Conservation (phyloP, 2,888 invertebrate genomes). For the Autographa pulchrina region DNA sequence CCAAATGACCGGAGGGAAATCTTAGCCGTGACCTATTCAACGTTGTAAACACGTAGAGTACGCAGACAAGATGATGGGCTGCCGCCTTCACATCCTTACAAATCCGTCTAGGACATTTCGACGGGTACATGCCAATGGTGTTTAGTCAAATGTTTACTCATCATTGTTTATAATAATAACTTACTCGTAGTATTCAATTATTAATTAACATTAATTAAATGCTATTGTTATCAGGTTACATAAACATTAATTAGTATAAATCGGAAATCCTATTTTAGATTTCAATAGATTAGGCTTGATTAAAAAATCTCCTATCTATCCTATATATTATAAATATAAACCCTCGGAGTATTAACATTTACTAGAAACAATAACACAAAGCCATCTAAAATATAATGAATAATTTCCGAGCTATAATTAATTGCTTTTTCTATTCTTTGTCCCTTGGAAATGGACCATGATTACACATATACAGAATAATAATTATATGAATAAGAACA, state of each 20-base stretch:
- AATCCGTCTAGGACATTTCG: constrained; percentile 35
- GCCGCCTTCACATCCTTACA: constrained; percentile 41
- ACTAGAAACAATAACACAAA: constrained; percentile 38
- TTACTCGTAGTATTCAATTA: constrained; percentile 15
- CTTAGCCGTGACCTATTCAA: constrained; percentile 89
- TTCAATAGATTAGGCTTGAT: too few species aligned
- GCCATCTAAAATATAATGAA: constrained; percentile 36
- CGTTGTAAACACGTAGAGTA: constrained; percentile 71
- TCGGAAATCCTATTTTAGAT: constrained; percentile 17
- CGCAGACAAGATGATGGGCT: constrained; percentile 55
- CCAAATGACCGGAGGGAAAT: constrained; percentile 89
- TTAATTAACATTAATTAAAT: constrained; percentile 20
- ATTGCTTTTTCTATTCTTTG: constrained; percentile 41
- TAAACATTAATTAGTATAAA: constrained; percentile 25
- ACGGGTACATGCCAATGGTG: constrained; percentile 1
- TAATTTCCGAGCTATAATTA: constrained; percentile 35
- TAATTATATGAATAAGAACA: background rate
- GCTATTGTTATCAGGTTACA: constrained; percentile 26
- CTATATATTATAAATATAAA: background rate
- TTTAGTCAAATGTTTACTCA: constrained; percentile 11
- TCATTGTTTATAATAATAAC: constrained; percentile 15
- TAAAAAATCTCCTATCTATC: constrained; percentile 9
- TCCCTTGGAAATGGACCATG: constrained; percentile 26
- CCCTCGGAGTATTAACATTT: constrained; percentile 28
- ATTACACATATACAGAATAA: constrained; percentile 23